Base-by-base conservation (phyloP, 1,140 invertebrate species). In the Delia radicum region DNA sequence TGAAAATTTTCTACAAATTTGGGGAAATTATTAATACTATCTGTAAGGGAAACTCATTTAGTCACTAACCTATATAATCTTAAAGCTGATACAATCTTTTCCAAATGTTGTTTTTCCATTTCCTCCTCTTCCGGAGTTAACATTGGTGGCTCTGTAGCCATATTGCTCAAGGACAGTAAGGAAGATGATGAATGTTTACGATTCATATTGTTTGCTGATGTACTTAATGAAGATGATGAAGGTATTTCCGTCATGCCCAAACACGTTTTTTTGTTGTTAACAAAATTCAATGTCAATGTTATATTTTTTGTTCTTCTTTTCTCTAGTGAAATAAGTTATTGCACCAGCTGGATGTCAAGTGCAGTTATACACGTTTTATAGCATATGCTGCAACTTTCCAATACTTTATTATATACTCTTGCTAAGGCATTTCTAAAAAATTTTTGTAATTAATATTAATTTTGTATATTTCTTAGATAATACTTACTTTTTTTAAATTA, bases 1-100 rank as follows among this genome's bases (percentile, higher is more conserved):
- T 75, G 90, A 89, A 82, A 92, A 89, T 79, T 89, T 88, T 85
- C 90, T 91, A 82, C 24, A 83, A 75, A 55, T 13, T 29, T 1
- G 24, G 3, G n/a, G 4, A 37, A 37, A 33, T n/a, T 18, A 18
- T 63, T 18, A 18, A 63, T 21, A 74, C 26, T 61, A 28, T 48
- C 71, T 28, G 0, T 6, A 62, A 8, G 12, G 10, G 18, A 2
- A 26, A 18, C 15, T 26, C 2, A 33, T 1, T 31, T 31, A 37
- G 2, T 27, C 12, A 33, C 75, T 67, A 33, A 76, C 75, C 73
- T 33, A 76, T 76, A 76, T 46, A 69, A 74, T 12, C 63, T 73
- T 12, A 76, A 55, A 7, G 75, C 75, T 33, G 72, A 42, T 74
- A 76, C 29, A 28, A 76, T 76, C 28, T 76, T 76, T 24, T 76